Evolutionary conservation across 92 coral and sea anemone species (phyloP).

Genomic region (Bergia sp.): DNA sequence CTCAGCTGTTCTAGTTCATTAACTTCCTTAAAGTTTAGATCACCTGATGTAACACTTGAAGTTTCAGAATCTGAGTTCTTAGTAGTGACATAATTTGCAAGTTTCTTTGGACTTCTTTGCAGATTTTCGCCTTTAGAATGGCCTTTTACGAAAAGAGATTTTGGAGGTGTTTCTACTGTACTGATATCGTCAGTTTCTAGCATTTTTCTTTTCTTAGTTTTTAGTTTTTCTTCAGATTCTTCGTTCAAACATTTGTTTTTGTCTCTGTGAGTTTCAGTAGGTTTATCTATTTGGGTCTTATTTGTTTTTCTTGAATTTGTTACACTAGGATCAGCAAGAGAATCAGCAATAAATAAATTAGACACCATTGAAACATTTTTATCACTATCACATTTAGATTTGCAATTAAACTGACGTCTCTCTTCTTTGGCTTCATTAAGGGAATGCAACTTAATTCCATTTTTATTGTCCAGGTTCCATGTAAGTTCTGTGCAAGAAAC

Average conservation of each 20-base stretch:
- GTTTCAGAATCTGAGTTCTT: not conserved
- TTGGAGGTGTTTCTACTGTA: not conserved
- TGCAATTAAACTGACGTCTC: not conserved
- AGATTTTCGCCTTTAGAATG: not conserved
- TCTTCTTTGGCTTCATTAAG: not conserved
- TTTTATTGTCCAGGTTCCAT: conserved; percentile 69
- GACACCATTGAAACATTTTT: not conserved
- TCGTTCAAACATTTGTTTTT: not conserved
- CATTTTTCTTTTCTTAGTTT: conserved; percentile 2
- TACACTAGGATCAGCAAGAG: not conserved
- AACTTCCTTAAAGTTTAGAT: not conserved
- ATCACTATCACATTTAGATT: not conserved
- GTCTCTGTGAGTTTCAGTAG: not conserved
- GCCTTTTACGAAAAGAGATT: not conserved
- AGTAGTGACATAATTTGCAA: not conserved
- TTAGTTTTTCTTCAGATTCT: not conserved
- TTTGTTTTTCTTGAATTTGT: not conserved
- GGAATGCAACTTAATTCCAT: not conserved
- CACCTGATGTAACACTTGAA: not conserved
- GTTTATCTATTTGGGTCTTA: not conserved
- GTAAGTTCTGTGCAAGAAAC: conserved; percentile 66
- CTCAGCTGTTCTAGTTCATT: not conserved
- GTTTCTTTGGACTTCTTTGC: not conserved
- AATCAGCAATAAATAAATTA: not conserved
- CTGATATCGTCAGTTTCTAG: not conserved